These are phyloP conservation scores for Tetrao urogallus DNA, from an alignment of 2,113 vertebrate species.

Conservation along the genomic window DNA sequence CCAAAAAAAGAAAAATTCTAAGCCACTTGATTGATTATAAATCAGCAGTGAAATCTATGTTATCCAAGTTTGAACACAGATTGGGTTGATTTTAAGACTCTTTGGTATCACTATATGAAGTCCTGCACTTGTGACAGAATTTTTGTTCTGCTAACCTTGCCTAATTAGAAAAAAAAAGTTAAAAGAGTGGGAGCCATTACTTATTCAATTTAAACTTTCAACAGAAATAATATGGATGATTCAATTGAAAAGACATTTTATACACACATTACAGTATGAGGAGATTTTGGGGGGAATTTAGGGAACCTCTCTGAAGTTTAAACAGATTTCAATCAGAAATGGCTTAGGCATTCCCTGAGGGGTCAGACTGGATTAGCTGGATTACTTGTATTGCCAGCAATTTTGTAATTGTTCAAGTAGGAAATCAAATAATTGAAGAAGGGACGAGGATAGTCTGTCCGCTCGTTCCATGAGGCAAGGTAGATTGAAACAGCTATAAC, in stretches of 20 bases:
- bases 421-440: not conserved
- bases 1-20: not conserved
- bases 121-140: not conserved
- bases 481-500: not conserved
- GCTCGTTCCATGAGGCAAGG: not conserved
- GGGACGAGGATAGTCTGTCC: not conserved
- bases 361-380: not conserved
- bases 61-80: not conserved
- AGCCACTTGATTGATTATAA: not conserved
- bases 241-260: not conserved
- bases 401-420: not conserved
- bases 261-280: not conserved
- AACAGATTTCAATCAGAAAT: not conserved
- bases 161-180: not conserved
- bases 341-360: rapidly evolving
- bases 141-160: not conserved
- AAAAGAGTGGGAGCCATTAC: not conserved
- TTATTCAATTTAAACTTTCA: not conserved
- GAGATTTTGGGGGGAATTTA: not conserved
- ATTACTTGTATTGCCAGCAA: not conserved
- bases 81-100: not conserved
- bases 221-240: not conserved
- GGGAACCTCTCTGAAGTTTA: not conserved
- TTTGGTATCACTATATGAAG: not conserved
- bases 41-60: not conserved